These are phyloP conservation scores for Ifrita kowaldi DNA, from an alignment of 2,113 vertebrate species.

Conservation along the genomic window DNA sequence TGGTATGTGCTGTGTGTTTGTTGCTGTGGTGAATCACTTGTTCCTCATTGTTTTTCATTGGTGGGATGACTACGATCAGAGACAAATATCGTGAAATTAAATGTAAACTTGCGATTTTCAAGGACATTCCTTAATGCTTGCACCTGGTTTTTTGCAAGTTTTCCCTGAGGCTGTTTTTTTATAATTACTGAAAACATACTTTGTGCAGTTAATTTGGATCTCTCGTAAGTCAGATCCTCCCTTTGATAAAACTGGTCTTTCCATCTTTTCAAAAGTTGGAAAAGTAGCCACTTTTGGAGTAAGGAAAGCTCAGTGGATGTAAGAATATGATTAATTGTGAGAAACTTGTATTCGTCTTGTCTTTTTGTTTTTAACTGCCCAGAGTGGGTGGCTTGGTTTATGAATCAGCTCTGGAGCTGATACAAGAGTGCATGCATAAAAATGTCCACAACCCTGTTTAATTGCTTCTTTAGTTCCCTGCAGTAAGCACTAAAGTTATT, in stretches of 20 bases:
- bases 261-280: background rate
- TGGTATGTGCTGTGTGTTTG: background rate
- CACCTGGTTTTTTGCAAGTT: constrained; percentile 22
- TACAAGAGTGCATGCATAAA: background rate
- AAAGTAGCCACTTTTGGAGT: background rate
- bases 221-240: background rate
- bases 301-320: background rate
- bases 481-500: constrained; percentile 10
- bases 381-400: background rate
- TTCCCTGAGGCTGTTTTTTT: background rate
- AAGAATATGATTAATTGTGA: background rate
- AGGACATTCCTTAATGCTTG: constrained; percentile 23
- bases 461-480: background rate
- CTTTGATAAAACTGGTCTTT: constrained; percentile 18
- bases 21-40: constrained; percentile 30
- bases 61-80: constrained; percentile 1
- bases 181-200: constrained; percentile 44
- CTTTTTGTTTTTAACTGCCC: background rate
- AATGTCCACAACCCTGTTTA: background rate
- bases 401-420: background rate
- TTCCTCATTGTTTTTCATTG: constrained; percentile 32
- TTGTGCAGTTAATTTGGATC: background rate
- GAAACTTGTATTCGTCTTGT: background rate
- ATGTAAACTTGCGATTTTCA: background rate
- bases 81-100: constrained; percentile 47